Evolutionary conservation across 53 echinoderm and acorn worm species (phyloP).

Genomic region (Antedon mediterranea): DNA sequence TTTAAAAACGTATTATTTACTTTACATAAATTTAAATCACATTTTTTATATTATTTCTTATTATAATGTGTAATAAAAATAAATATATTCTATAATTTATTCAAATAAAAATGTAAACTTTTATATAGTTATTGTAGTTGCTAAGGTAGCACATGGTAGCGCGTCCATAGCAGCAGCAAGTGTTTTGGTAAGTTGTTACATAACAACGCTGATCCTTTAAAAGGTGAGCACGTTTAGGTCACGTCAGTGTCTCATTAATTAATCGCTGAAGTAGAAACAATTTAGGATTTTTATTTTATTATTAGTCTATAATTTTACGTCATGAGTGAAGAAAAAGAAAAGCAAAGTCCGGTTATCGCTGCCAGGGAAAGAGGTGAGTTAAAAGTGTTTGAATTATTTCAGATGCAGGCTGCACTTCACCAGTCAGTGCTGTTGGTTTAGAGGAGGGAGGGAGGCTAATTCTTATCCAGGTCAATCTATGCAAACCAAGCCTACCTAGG

Average conservation of each 20-base stretch:
- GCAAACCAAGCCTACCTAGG: no score
- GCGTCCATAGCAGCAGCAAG: neutral
- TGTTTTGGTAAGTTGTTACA: neutral
- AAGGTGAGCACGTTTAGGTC: no score
- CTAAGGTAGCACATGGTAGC: neutral
- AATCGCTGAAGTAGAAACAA: no score
- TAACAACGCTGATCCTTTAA: no score
- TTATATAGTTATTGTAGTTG: neutral
- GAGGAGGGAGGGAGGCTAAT: no score
- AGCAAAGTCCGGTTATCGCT: conserved; percentile 65
- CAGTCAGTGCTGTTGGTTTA: no score
- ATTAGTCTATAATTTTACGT: no score
- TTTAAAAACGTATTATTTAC: neutral
- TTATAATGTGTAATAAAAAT: neutral
- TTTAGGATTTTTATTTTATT: neutral
- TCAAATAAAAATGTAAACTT: neutral
- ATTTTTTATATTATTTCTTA: neutral
- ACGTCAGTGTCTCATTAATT: no score
- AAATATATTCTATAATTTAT: neutral
- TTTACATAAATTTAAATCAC: neutral
- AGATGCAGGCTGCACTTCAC: no score
- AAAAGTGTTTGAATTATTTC: no score
- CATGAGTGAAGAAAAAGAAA: neutral
- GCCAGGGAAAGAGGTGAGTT: conserved; percentile 83
- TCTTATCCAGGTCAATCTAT: no score